A percentile compares a stretch with the other conserved stretches of the same genome.
These are phyloP conservation scores for Procavia capensis DNA, from an alignment of 2,113 vertebrate species.

Conservation along the genomic window DNA sequence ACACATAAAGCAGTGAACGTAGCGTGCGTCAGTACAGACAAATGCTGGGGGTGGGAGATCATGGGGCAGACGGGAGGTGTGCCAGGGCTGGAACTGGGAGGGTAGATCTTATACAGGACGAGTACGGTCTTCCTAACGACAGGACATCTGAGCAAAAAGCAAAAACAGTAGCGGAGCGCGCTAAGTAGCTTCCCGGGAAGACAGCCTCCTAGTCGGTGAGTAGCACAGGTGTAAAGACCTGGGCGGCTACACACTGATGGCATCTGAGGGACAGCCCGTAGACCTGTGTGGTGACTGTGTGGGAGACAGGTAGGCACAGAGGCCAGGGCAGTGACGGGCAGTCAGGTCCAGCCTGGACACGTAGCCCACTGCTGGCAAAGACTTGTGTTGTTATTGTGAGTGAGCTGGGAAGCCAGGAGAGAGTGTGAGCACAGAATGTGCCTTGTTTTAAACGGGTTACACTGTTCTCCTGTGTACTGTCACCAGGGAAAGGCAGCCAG, in stretches of 20 bases:
- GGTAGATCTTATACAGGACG: fast-evolving
- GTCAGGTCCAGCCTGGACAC: background rate
- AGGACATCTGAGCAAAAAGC: background rate
- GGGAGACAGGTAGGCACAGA: fast-evolving
- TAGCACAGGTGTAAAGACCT: background rate
- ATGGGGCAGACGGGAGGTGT: background rate
- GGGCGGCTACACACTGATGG: background rate
- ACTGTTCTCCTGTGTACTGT: background rate
- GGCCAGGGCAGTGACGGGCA: no score
- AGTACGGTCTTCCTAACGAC: background rate
- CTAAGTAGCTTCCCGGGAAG: no score
- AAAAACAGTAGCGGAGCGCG: background rate
- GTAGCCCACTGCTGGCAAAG: background rate
- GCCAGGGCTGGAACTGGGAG: no score
- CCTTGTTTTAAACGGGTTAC: background rate
- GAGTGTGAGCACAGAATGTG: background rate
- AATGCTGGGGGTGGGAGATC: background rate
- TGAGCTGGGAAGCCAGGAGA: no score
- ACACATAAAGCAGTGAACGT: background rate
- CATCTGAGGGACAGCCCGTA: background rate
- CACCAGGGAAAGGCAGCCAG: background rate
- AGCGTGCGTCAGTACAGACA: background rate
- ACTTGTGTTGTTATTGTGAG: background rate
- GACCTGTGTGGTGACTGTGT: no score
- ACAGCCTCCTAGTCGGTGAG: background rate